phyloP scores from a whole-genome alignment of 2,113 vertebrate genomes.

The Leiothrix lutea region DNA sequence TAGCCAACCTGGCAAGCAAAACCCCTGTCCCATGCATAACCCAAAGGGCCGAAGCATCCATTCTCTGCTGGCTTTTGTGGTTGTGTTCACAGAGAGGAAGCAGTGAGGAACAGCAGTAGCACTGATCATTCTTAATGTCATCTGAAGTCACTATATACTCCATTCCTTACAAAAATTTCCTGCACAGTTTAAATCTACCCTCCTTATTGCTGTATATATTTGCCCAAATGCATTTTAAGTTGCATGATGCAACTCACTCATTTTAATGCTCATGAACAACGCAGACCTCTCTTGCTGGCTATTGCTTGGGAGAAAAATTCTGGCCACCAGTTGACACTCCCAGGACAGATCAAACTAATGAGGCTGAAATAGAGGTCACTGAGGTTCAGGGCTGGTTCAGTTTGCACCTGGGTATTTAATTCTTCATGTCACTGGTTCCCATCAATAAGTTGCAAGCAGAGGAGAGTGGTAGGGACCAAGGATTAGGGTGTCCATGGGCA shows the following conservation, averaged over 20 bases:
- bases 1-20: neutral
- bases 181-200: neutral
- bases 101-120: neutral
- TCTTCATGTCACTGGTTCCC: neutral
- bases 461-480: neutral
- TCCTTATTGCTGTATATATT: neutral
- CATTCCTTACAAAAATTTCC: neutral
- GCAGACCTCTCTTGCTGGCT: neutral
- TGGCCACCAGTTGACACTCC: neutral
- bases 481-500: neutral
- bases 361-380: slow-evolving; percentile 25
- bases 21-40: neutral
- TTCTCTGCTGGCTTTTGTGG: neutral
- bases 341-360: neutral
- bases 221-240: neutral
- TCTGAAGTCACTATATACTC: neutral
- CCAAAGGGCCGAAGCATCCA: neutral
- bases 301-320: neutral
- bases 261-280: neutral
- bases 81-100: neutral
- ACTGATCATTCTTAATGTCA: neutral
- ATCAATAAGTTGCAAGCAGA: slow-evolving; percentile 4
- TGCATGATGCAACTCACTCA: neutral
- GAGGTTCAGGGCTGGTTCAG: neutral
- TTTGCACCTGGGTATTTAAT: slow-evolving; percentile 40